Percentiles rank a stretch among this genome's conserved stretches.
phyloP scores from a whole-genome alignment of 1,140 invertebrate species.

The Lineus longissimus region DNA sequence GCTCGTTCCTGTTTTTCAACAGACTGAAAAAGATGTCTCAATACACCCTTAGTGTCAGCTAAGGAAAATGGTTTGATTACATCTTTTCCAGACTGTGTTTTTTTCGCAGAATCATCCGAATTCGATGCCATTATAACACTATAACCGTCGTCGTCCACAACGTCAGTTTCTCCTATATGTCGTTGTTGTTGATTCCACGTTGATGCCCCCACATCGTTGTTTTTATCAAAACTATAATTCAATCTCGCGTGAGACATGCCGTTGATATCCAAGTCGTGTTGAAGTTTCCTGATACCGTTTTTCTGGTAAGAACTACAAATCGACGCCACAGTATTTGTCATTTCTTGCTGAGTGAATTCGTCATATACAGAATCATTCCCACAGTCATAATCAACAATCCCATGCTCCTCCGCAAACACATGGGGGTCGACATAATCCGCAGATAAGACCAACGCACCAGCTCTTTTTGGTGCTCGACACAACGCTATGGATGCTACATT shows the following conservation, averaged over 20 bases:
- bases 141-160: not conserved
- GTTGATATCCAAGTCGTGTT: constrained; percentile 6
- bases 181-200: not conserved
- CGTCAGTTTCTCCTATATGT: not conserved
- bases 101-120: not conserved
- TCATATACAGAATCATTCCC: not conserved
- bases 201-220: not conserved
- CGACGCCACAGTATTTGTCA: constrained; percentile 4
- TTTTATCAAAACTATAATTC: constrained; percentile 6
- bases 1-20: not conserved
- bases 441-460: constrained; percentile 1
- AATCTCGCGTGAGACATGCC: not conserved
- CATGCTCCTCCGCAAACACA: not conserved
- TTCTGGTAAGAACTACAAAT: constrained; percentile 3
- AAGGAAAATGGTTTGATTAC: constrained; percentile 4
- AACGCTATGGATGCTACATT: not conserved
- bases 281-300: constrained; percentile 4
- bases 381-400: not conserved
- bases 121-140: not conserved
- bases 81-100: not conserved
- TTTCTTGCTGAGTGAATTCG: constrained; percentile 6
- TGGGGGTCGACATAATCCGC: not conserved
- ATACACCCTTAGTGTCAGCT: constrained; percentile 3
- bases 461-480: constrained; percentile 5
- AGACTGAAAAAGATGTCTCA: constrained; percentile 1